Evolutionary conservation across 2,888 invertebrate genomes (phyloP), one percentile per base, ranked within the genome.

Genomic region (Rhodophaea formosa): DNA sequence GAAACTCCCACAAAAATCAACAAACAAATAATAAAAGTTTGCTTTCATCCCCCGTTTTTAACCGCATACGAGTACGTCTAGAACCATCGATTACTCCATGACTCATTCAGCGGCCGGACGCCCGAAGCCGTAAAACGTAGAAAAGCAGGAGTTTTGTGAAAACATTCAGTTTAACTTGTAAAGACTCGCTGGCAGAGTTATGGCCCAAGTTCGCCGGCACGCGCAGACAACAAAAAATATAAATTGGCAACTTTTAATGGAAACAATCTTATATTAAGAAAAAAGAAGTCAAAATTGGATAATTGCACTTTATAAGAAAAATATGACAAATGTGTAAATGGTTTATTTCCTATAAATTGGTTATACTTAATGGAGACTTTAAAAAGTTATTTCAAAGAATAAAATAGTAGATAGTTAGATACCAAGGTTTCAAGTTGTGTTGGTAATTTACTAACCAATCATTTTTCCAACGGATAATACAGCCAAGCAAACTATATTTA

Each of bases 171-270:
- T 79, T 72, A 75, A 81, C 78, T 83, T 81, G 80, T 74, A 75
- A 80, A 84, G 79, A 79, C 77, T 79, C 84, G 62, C 69, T 68
- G 76, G 69, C 74, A 75, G 78, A 86, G 77, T 86, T 87, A 86
- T 83, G 85, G 78, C 75, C 64, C 70, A 84, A 87, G 79, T 86
- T 85, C 69, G 70, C 35, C 30, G 43, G 53, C n/a, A 45, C 32
- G 16, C 43, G 72, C 63, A 69, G 75, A 71, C 65, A 73, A 77
- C 74, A 74, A 77, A 76, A 72, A 72, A 58, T 59, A 60, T 60
- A 61, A 64, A 61, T 60, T 59, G 56, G 45, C 16, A 57, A 58
- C 30, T 56, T 63, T 59, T 56, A 56, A 56, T 47, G 59, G 53
- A 47, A 59, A 59, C 16, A n/a, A 51, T 51, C 35, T 51, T 32